Conservation (phyloP, 2,888 invertebrate species). For the Spodoptera picta region DNA sequence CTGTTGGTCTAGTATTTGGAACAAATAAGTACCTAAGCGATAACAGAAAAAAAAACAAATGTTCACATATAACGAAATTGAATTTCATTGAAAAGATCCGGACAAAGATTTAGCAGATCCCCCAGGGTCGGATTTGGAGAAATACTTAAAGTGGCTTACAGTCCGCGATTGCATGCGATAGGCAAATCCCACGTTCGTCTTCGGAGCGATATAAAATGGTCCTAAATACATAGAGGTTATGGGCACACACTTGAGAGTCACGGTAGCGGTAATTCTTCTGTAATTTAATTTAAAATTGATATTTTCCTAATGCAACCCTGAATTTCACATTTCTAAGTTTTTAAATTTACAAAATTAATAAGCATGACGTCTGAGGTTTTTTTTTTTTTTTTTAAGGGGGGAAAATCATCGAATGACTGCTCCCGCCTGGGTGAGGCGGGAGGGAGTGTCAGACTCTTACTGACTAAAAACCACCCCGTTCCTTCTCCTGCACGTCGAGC, state of each 20-base stretch:
- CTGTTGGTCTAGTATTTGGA: conserved; percentile 51
- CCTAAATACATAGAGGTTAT: conserved; percentile 64
- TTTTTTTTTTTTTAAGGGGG: too few relatives aligned
- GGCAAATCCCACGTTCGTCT: conserved; percentile 76
- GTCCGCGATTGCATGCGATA: conserved; percentile 81
- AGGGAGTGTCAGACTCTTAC: too few relatives aligned
- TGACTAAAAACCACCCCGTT: too few relatives aligned
- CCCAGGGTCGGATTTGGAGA: conserved; percentile 74
- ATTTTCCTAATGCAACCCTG: too few relatives aligned
- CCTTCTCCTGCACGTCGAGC: too few relatives aligned
- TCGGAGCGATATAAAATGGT: conserved; percentile 69
- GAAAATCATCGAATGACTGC: too few relatives aligned
- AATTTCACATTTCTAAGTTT: too few relatives aligned
- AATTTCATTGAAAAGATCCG: conserved; percentile 82
- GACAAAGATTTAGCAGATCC: conserved; percentile 76
- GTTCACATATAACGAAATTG: conserved; percentile 77
- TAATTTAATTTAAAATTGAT: too few relatives aligned
- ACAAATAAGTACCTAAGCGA: conserved; percentile 54
- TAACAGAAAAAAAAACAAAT: conserved; percentile 67
- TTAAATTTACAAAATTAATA: too few relatives aligned
- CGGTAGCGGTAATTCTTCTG: conserved; percentile 20
- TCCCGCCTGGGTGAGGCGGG: too few relatives aligned
- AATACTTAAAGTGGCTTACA: conserved; percentile 82
- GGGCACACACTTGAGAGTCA: conserved; percentile 28
- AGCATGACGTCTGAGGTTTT: too few relatives aligned